Conservation (phyloP, 2,797 vertebrate species). For the Eupleurogrammus muticus region DNA sequence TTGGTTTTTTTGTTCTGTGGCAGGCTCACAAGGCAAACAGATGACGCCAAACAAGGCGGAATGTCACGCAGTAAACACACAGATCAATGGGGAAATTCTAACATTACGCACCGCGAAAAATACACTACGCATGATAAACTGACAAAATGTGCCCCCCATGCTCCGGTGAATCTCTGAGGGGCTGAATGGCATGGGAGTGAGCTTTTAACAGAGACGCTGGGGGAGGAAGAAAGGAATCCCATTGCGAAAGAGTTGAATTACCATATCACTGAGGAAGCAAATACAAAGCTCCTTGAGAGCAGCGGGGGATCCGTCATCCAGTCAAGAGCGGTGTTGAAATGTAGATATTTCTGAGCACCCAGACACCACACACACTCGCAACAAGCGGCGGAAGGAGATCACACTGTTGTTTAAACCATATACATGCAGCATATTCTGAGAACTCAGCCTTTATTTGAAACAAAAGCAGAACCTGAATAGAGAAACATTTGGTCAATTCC, state of each 20-base stretch:
- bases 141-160: conserved; percentile 69
- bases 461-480: conserved; percentile 12
- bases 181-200: conserved; percentile 60
- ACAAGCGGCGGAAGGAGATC: conserved; percentile 42
- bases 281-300: conserved; percentile 65
- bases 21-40: conserved; percentile 29
- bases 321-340: conserved; percentile 65
- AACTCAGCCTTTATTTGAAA: conserved; percentile 25
- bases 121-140: conserved; percentile 66
- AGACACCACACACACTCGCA: conserved; percentile 44
- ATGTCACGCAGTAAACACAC: conserved; percentile 46
- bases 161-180: conserved; percentile 74
- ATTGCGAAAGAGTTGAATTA: conserved; percentile 72
- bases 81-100: conserved; percentile 71
- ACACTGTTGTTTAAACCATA: conserved; percentile 45
- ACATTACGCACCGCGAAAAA: conserved; percentile 72
- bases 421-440: conserved; percentile 29
- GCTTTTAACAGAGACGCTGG: conserved; percentile 60
- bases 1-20: conserved; percentile 36
- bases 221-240: conserved; percentile 69
- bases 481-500: conserved; percentile 18
- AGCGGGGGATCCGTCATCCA: conserved; percentile 62
- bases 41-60: conserved; percentile 43
- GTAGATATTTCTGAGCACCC: conserved; percentile 60
- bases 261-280: conserved; percentile 69